phyloP scores from a whole-genome alignment of 2,113 vertebrate species.

The Lepus americanus region DNA sequence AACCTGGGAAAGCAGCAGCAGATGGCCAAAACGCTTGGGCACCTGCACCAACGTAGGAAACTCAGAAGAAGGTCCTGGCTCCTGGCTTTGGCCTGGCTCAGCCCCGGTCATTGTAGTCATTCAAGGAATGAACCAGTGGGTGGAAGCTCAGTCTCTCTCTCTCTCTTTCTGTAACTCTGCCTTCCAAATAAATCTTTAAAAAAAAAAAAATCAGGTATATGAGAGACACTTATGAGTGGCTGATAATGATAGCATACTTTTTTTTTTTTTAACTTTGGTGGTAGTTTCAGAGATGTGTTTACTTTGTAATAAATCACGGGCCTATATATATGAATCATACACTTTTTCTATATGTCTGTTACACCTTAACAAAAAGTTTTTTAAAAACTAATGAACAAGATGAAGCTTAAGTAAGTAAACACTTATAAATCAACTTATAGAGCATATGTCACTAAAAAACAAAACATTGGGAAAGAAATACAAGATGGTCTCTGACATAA shows the following conservation, averaged over 20 bases:
- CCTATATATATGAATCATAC: constrained; percentile 17
- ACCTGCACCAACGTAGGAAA: too few relatives aligned
- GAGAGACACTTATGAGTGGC: background rate
- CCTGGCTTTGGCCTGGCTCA: too few relatives aligned
- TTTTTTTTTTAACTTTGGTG: constrained; percentile 41
- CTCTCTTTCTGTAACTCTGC: too few relatives aligned
- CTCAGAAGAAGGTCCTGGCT: too few relatives aligned
- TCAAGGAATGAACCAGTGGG: too few relatives aligned
- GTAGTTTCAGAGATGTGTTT: constrained; percentile 26
- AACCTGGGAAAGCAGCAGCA: too few relatives aligned
- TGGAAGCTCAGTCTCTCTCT: too few relatives aligned
- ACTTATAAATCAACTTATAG: constrained; percentile 11
- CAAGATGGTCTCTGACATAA: background rate
- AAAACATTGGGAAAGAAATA: background rate
- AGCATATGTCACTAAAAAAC: background rate
- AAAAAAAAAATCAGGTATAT: background rate
- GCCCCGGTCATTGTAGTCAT: too few relatives aligned
- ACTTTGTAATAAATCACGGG: constrained; percentile 39
- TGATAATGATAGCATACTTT: background rate
- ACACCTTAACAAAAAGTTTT: constrained; percentile 30
- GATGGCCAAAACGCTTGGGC: too few relatives aligned
- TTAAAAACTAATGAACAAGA: constrained; percentile 6
- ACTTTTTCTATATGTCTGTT: constrained; percentile 37
- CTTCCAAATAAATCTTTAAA: too few relatives aligned
- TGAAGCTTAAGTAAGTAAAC: background rate